Conservation (phyloP, 2,113 vertebrate genomes). For the Neolamprologus cancellatus region DNA sequence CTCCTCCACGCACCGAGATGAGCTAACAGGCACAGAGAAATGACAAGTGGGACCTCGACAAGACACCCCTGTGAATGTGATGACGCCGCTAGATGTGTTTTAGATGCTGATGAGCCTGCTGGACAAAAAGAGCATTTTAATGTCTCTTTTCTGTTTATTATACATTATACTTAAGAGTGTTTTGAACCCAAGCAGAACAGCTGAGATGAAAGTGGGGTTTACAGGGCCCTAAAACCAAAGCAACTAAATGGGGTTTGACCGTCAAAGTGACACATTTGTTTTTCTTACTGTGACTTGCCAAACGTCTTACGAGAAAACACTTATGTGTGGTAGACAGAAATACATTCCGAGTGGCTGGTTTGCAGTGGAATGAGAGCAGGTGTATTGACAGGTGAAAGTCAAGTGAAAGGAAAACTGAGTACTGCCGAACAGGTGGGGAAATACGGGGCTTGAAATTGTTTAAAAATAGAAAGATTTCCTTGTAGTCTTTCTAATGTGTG, state of each 20-base stretch:
- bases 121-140: not conserved
- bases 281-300: not conserved
- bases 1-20: not conserved
- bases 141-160: not conserved
- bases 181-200: not conserved
- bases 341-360: not conserved
- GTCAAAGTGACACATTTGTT: not conserved
- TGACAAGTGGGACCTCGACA: not conserved
- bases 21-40: conserved; percentile 5
- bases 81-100: conserved; percentile 10
- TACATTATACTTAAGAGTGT: not conserved
- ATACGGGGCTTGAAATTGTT: not conserved
- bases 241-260: not conserved
- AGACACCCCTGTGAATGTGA: conserved; percentile 6
- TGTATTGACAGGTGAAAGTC: not conserved
- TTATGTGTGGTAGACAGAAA: not conserved
- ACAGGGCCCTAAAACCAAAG: not conserved
- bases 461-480: not conserved
- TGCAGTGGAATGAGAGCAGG: not conserved
- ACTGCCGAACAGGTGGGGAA: not conserved
- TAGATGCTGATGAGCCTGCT: conserved; percentile 3
- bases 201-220: not conserved
- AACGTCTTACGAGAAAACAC: not conserved
- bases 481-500: not conserved
- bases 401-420: not conserved